Evolutionary conservation across 2,888 invertebrate genomes (phyloP).

Genomic region (Torymus auratus): DNA sequence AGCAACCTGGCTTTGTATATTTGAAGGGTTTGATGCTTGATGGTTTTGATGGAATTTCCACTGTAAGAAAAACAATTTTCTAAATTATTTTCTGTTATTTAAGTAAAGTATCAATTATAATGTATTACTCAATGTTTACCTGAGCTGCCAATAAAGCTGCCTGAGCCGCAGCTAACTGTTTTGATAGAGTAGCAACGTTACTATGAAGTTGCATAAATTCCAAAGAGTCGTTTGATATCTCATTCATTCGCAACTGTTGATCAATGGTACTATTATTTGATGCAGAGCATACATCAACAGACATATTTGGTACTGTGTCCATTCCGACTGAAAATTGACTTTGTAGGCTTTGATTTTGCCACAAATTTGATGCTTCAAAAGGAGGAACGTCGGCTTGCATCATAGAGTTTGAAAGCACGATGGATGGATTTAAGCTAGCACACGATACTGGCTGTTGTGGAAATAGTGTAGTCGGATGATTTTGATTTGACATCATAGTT

Average conservation of each 20-base stretch:
- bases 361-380: background rate
- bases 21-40: background rate
- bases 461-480: background rate
- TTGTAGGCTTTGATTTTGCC: background rate
- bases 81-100: no score
- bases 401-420: background rate
- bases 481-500: background rate
- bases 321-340: background rate
- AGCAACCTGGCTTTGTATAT: background rate
- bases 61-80: background rate
- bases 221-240: conserved; percentile 34
- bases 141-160: conserved; percentile 42
- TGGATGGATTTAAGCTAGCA: background rate
- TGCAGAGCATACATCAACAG: background rate
- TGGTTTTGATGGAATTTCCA: background rate
- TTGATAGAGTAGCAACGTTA: conserved; percentile 10
- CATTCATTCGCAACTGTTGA: conserved; percentile 23
- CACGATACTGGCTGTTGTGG: background rate
- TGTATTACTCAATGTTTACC: conserved; percentile 20
- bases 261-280: background rate
- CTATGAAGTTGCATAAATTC: conserved; percentile 8
- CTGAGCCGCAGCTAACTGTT: conserved; percentile 38
- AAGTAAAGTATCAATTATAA: background rate
- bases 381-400: conserved; percentile 8
- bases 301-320: background rate